Evolutionary conservation across 1,140 invertebrate species (phyloP).

Genomic region (Centruroides sculpturatus): DNA sequence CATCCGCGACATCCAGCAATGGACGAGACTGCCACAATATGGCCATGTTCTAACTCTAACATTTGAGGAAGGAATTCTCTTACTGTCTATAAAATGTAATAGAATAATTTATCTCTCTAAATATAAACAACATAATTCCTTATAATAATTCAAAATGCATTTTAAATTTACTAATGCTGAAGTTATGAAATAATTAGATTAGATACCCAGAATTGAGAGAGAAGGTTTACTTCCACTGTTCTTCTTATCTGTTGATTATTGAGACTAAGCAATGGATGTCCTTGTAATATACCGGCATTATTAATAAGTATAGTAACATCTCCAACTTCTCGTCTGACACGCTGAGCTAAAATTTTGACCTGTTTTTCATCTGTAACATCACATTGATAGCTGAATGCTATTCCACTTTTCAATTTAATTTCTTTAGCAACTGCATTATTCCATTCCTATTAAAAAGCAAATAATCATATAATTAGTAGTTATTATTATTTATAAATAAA

Average conservation of each 20-base stretch:
- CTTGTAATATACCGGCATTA: conserved; percentile 80
- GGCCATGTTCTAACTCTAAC: conserved; percentile 59
- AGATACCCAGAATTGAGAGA: conserved; percentile 61
- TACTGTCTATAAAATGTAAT: conserved; percentile 39
- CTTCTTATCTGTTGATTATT: conserved; percentile 47
- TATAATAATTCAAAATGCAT: too few species aligned
- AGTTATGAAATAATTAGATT: neutral
- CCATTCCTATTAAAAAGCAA: conserved; percentile 4
- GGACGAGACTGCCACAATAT: conserved; percentile 67
- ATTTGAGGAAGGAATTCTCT: conserved; percentile 66
- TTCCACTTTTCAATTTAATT: conserved; percentile 17
- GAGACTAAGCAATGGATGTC: conserved; percentile 47
- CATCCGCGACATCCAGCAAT: conserved; percentile 60
- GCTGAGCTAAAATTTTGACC: conserved; percentile 13
- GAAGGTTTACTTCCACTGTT: conserved; percentile 59
- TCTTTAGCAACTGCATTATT: conserved; percentile 11
- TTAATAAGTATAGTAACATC: conserved; percentile 51
- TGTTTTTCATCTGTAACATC: conserved; percentile 20
- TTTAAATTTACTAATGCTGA: too few species aligned
- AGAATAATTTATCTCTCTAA: too few species aligned
- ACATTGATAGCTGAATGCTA: conserved; percentile 37
- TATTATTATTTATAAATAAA: too few species aligned
- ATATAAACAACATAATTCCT: too few species aligned
- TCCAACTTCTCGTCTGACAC: conserved; percentile 18
- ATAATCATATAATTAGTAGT: too few species aligned